Evolutionary conservation across 2,113 vertebrate species (phyloP).

Genomic region (Ranitomeya variabilis): DNA sequence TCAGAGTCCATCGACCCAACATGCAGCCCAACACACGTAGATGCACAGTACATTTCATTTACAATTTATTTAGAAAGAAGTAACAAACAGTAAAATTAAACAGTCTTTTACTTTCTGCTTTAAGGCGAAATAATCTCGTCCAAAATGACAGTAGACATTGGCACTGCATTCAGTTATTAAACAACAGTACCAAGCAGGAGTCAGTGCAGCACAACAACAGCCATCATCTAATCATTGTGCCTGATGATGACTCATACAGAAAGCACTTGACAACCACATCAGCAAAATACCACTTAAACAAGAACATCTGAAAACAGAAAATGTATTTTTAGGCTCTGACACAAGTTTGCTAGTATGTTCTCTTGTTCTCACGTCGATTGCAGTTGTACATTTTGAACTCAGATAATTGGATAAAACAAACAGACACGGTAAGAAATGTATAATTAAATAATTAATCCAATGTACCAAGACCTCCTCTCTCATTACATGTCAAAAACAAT

Average conservation of each 20-base stretch:
- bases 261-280: conserved; percentile 29
- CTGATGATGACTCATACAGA: conserved; percentile 26
- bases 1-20: too few species aligned
- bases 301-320: conserved; percentile 41
- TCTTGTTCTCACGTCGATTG: conserved; percentile 7
- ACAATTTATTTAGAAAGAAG: too few species aligned
- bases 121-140: too few species aligned
- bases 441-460: background rate
- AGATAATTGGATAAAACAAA: background rate
- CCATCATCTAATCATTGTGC: background rate
- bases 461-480: background rate
- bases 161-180: too few species aligned
- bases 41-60: too few species aligned
- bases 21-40: too few species aligned
- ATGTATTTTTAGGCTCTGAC: conserved; percentile 25
- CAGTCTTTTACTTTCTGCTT: too few species aligned
- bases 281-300: conserved; percentile 29
- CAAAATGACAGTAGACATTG: too few species aligned
- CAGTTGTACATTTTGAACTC: background rate
- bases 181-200: background rate
- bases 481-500: background rate
- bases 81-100: too few species aligned
- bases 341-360: conserved; percentile 19
- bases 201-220: background rate
- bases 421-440: background rate